Conservation (phyloP, 2,888 invertebrate species). For the Aquatica leii region DNA sequence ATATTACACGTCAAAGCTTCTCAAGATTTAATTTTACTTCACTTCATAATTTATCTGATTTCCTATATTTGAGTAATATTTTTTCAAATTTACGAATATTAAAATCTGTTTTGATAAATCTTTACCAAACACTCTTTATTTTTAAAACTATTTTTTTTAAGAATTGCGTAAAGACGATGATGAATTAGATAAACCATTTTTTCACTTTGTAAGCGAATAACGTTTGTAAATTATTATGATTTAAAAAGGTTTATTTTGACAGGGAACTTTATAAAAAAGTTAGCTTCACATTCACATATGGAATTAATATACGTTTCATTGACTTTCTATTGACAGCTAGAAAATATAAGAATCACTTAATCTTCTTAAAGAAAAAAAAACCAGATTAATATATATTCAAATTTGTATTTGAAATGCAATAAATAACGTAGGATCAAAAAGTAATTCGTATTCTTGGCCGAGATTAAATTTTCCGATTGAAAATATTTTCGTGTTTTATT, state of each 20-base stretch:
- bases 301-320: conserved; percentile 14
- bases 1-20: conserved; percentile 36
- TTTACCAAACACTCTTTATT: background rate
- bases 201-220: conserved; percentile 1
- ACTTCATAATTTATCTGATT: conserved; percentile 30
- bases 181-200: too few relatives aligned
- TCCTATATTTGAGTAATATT: conserved; percentile 17
- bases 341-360: conserved; percentile 20
- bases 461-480: conserved; percentile 53
- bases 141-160: too few relatives aligned
- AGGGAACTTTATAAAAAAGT: conserved; percentile 5
- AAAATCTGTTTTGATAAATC: background rate
- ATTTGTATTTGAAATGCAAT: conserved; percentile 26
- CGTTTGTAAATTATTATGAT: conserved; percentile 9
- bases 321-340: conserved; percentile 6
- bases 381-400: conserved; percentile 22
- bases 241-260: background rate
- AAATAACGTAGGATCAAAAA: conserved; percentile 28
- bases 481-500: conserved; percentile 51
- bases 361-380: conserved; percentile 17
- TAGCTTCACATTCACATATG: conserved; percentile 7
- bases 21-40: conserved; percentile 33
- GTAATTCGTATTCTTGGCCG: conserved; percentile 44
- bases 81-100: conserved; percentile 6
- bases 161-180: too few relatives aligned